phyloP scores from a whole-genome alignment of 2,113 vertebrate genomes.

The Phyllostomus discolor region DNA sequence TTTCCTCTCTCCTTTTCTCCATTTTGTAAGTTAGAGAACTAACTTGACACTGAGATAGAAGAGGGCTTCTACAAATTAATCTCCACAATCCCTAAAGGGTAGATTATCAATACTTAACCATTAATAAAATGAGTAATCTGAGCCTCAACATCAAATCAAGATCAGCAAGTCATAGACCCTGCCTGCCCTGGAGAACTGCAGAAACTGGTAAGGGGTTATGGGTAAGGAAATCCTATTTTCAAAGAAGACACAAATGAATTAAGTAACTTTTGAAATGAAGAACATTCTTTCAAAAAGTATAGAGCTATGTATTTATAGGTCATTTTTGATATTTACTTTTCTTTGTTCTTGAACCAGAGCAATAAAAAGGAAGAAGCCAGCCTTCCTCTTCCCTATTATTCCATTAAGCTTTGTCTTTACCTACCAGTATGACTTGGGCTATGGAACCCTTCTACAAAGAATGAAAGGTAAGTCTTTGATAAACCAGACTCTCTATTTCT shows the following conservation, averaged over 20 bases:
- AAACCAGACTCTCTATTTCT: conserved; percentile 19
- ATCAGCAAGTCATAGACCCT: not conserved
- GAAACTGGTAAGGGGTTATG: not conserved
- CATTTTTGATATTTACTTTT: not conserved
- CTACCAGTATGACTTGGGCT: conserved; percentile 90
- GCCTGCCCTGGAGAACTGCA: not conserved
- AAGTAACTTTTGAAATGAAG: not conserved
- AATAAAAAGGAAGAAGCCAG: conserved; percentile 83
- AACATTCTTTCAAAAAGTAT: not conserved
- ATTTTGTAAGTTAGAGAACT: conserved; percentile 31
- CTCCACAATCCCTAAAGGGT: not conserved
- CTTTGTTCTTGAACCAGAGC: conserved; percentile 78
- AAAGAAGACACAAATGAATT: not conserved
- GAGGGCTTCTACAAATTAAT: not conserved
- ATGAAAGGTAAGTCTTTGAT: conserved; percentile 84
- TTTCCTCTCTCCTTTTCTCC: conserved; percentile 38
- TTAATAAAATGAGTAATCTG: conserved; percentile 17
- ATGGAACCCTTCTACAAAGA: conserved; percentile 86
- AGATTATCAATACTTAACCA: not conserved
- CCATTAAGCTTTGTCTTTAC: conserved; percentile 87
- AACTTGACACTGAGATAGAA: not conserved
- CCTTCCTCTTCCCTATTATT: conserved; percentile 82
- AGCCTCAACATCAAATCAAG: conserved; percentile 11
- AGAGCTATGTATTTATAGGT: not conserved
- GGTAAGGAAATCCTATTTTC: conserved; percentile 7